A percentile compares a stretch with the other conserved stretches of the same genome.
phyloP scores from a whole-genome alignment of 2,888 invertebrate genomes.

The Polydrusus pterygomalis region DNA sequence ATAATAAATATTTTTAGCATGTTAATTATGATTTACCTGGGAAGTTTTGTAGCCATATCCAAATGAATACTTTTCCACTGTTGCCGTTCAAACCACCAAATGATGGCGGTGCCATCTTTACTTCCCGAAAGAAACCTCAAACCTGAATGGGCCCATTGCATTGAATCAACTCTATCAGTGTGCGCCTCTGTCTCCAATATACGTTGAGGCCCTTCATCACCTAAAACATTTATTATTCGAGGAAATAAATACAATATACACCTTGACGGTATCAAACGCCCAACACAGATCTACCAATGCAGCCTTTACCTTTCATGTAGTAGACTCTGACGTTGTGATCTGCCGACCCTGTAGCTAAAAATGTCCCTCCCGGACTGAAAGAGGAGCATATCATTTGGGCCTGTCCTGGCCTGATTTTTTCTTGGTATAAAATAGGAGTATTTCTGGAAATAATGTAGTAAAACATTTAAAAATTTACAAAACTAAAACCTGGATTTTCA shows the following conservation, averaged over 20 bases:
- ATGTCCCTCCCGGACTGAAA: conserved; percentile 91
- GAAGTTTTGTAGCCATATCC: conserved; percentile 79
- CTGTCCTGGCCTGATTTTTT: conserved; percentile 93
- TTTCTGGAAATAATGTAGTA: conserved; percentile 72
- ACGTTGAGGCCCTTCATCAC: conserved; percentile 84
- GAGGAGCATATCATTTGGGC: conserved; percentile 97
- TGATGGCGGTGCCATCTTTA: conserved; percentile 94
- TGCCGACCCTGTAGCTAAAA: conserved; percentile 95
- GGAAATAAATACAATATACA: neutral
- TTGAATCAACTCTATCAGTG: conserved; percentile 94
- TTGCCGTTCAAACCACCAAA: conserved; percentile 94
- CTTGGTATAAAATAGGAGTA: conserved; percentile 93
- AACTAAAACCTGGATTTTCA: neutral
- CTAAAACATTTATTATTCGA: conserved; percentile 59
- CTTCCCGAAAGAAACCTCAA: conserved; percentile 94
- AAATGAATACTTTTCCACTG: conserved; percentile 90
- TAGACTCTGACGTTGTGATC: conserved; percentile 97
- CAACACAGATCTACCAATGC: neutral
- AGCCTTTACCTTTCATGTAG: conserved; percentile 75
- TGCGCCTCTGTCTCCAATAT: conserved; percentile 88
- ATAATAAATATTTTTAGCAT: too few relatives aligned
- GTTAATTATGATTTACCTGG: conserved; percentile 59
- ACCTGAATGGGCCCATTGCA: conserved; percentile 94
- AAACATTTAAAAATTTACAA: neutral
- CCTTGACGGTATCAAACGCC: too few relatives aligned